Evolutionary conservation across 1,140 invertebrate species (phyloP), one percentile per base, ranked within the genome.

Genomic region (Idris sp.): DNA sequence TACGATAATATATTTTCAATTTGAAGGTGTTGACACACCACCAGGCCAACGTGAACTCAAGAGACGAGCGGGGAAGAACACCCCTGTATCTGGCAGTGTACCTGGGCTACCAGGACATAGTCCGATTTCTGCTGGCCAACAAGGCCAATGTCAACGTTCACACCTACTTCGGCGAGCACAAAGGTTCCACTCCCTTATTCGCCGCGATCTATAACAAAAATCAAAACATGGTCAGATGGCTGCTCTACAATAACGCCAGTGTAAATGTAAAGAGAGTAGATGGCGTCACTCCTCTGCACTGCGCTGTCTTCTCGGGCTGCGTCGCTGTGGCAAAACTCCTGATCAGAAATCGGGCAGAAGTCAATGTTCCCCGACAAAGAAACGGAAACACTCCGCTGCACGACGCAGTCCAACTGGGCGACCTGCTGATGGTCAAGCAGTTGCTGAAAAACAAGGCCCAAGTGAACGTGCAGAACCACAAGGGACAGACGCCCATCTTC

Each of bases 401-500:
- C 35, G 51, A 68, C 14, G 64, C 64, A 0, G 64, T 58, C 2
- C 33, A 35, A n/a, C 6, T 58, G 0, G 64, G 49, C 0, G 64
- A 68, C n/a, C 7, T 1, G 0, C 18, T 48, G 2, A 68, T 68
- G 64, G 64, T 68, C 0, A 28, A 58, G 2, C 28, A 58, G 2
- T 31, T 68, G 6, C 18, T 68, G 16, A 41, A 35, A 6, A 58
- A 68, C 2, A 10, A 28, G 0, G 64, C 64, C 0, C 26, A 36
- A 0, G 43, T 58, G 1, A 40, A 68, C 14, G 18, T 26, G 14
- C 19, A 5, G 7, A 68, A 58, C 9, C 3, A 2, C 11, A 58
- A 58, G 2, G 64, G 64, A 1, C 30, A 68, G 19, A 68, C 64
- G 1, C 51, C 64, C 2, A 7, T 68, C 9, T 41, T 26, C n/a